Conservation (phyloP, 2,888 invertebrate species). For the Torymus tubicola region DNA sequence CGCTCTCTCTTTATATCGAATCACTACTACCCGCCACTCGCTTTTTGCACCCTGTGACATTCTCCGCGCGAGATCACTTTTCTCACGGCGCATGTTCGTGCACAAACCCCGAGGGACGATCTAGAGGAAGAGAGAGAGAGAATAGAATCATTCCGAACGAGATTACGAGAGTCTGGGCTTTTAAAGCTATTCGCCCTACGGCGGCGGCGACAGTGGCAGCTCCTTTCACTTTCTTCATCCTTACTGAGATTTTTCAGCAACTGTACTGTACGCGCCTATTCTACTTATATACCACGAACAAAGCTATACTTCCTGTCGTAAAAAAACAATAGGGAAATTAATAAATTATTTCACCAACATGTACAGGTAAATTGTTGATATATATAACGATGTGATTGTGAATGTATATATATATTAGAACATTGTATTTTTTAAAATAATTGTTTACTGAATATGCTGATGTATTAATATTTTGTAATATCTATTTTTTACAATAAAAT, state of each 20-base stretch:
- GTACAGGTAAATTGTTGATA: no score
- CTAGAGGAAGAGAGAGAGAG: slow-evolving; percentile 34
- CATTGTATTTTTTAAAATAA: no score
- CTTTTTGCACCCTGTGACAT: slow-evolving; percentile 9
- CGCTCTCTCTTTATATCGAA: slow-evolving; percentile 34
- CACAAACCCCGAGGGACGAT: slow-evolving; percentile 17
- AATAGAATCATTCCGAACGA: slow-evolving; percentile 66
- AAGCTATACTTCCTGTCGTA: slow-evolving; percentile 28
- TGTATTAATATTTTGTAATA: no score
- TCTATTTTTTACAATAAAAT: no score
- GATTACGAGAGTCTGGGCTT: slow-evolving; percentile 63
- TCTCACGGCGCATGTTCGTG: background rate
- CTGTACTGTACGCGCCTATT: background rate
- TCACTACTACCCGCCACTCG: slow-evolving; percentile 8
- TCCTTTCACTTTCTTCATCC: slow-evolving; percentile 43
- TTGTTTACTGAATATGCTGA: no score
- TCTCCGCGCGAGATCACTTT: slow-evolving; percentile 38
- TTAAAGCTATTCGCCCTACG: slow-evolving; percentile 58
- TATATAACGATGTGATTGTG: no score
- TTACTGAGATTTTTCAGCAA: slow-evolving; percentile 33
- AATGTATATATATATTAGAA: no score
- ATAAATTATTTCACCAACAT: no score
- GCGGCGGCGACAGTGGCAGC: no score
- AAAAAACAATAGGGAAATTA: no score
- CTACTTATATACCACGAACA: background rate